These are phyloP conservation scores for Apostichopus japonicus DNA, from an alignment of 35 echinoderm and acorn worm species.

Conservation along the genomic window DNA sequence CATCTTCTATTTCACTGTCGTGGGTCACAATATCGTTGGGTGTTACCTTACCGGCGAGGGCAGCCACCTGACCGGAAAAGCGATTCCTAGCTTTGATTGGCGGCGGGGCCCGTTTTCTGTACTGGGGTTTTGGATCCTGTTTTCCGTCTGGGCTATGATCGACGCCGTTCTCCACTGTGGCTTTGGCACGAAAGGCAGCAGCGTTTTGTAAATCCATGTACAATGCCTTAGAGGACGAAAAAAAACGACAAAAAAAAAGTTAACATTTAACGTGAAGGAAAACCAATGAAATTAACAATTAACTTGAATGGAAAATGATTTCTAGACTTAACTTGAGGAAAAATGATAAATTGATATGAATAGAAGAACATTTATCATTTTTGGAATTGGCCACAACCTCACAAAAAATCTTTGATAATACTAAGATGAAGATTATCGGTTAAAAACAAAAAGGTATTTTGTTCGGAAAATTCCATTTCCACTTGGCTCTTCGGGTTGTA, in stretches of 20 bases:
- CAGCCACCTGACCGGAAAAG: conserved; percentile 33
- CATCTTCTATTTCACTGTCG: conserved; percentile 76
- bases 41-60: conserved; percentile 18
- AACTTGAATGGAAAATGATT: no score
- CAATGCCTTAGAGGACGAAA: neutral
- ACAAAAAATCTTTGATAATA: no score
- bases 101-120: conserved; percentile 62
- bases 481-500: no score
- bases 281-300: no score
- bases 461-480: no score
- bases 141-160: neutral
- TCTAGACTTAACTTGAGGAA: no score
- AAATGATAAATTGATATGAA: no score
- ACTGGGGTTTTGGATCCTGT: conserved; percentile 1
- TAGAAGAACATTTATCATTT: no score
- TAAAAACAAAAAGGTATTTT: no score
- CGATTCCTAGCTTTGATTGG: conserved; percentile 59
- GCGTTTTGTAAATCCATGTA: conserved; percentile 36
- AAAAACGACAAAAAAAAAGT: neutral
- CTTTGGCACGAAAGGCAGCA: neutral
- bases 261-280: neutral
- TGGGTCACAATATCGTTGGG: conserved; percentile 62
- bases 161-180: neutral
- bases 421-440: no score
- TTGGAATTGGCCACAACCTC: no score